Percentiles rank a stretch among this genome's conserved stretches.
phyloP scores from a whole-genome alignment of 2,113 vertebrate species.

The Setophaga kirtlandii region DNA sequence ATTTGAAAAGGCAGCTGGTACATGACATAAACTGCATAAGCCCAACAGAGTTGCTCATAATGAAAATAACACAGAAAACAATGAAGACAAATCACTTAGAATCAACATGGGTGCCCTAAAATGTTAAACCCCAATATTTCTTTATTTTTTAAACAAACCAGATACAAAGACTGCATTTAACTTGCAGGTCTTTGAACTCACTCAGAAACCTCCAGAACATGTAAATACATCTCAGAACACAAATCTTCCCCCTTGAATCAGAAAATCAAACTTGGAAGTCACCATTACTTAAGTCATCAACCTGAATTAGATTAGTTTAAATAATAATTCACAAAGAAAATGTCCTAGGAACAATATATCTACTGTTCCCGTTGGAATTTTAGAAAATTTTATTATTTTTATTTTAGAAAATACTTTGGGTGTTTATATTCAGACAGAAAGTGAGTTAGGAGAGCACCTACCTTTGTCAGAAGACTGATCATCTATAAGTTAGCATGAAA shows the following conservation, averaged over 20 bases:
- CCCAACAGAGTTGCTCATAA: not conserved
- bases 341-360: not conserved
- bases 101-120: not conserved
- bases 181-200: not conserved
- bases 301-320: not conserved
- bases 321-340: not conserved
- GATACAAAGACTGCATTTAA: not conserved
- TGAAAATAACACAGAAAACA: not conserved
- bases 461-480: slow-evolving; percentile 92
- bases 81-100: not conserved
- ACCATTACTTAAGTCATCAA: not conserved
- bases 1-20: not conserved
- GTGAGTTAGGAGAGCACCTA: slow-evolving; percentile 66
- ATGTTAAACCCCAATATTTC: not conserved
- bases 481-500: slow-evolving; percentile 86
- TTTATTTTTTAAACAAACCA: not conserved
- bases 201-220: not conserved
- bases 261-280: not conserved
- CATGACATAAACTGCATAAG: not conserved
- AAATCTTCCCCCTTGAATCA: not conserved
- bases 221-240: not conserved
- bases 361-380: not conserved
- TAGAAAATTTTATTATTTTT: not conserved
- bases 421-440: not conserved
- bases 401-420: not conserved